Conservation (phyloP, 2,113 vertebrate genomes). For the Scatophagus argus region DNA sequence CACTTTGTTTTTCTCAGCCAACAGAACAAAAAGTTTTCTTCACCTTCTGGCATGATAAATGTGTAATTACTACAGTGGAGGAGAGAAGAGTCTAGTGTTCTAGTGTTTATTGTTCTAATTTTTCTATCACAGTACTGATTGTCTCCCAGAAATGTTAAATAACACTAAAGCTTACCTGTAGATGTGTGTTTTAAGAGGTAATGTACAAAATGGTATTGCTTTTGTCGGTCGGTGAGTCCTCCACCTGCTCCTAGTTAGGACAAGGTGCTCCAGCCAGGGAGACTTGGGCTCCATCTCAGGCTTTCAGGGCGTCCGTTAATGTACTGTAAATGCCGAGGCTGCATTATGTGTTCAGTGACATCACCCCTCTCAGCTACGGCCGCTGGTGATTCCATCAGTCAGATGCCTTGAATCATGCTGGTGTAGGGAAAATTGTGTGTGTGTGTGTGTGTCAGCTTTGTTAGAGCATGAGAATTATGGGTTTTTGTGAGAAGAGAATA, state of each 20-base stretch:
- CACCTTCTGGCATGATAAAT: background rate
- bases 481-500: slow-evolving; percentile 6
- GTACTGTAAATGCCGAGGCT: slow-evolving; percentile 43
- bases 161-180: too few relatives aligned
- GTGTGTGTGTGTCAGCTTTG: background rate
- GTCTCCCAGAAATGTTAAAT: background rate
- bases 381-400: slow-evolving; percentile 33
- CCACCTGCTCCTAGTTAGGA: background rate
- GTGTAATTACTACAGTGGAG: background rate
- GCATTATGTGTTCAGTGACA: slow-evolving; percentile 48
- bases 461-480: background rate
- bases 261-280: slow-evolving; percentile 1
- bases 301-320: slow-evolving; percentile 48
- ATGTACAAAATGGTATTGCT: background rate
- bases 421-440: background rate
- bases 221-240: background rate
- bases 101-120: background rate
- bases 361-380: slow-evolving; percentile 29
- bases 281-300: slow-evolving; percentile 19
- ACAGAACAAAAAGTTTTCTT: background rate
- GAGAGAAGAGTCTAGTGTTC: background rate
- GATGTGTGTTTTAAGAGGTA: background rate
- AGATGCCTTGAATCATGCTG: slow-evolving; percentile 11
- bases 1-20: background rate
- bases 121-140: background rate